Evolutionary conservation across 35 echinoderm and acorn worm species (phyloP).

Genomic region (Amphiura filiformis): DNA sequence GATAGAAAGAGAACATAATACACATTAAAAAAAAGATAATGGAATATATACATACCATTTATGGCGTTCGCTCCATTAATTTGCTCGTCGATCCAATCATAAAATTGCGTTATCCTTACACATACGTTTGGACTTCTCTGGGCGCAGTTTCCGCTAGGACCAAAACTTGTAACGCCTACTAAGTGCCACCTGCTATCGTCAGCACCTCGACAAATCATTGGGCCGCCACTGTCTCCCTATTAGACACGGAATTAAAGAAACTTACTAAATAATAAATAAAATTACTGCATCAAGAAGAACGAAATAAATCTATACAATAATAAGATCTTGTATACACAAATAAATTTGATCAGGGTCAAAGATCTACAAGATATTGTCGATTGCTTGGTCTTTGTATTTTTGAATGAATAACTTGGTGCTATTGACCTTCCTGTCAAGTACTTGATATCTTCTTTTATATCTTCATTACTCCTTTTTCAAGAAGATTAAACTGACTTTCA

Average conservation of each 20-base stretch:
- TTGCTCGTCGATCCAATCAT: neutral
- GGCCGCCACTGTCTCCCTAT: neutral
- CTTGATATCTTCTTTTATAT: too few species aligned
- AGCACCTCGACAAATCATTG: neutral
- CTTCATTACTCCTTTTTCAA: too few species aligned
- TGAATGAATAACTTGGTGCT: too few species aligned
- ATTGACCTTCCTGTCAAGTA: too few species aligned
- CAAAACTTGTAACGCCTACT: neutral
- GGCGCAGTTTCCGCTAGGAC: neutral
- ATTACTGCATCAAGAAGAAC: neutral
- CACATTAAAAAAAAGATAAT: neutral
- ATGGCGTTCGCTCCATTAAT: neutral
- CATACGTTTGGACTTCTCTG: neutral
- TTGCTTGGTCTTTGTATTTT: too few species aligned
- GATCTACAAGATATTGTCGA: too few species aligned
- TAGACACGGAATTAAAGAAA: too few species aligned
- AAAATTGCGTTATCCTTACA: neutral
- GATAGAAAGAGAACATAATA: neutral
- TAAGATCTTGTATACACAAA: too few species aligned
- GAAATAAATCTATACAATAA: too few species aligned
- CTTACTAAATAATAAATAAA: neutral
- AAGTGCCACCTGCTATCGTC: neutral
- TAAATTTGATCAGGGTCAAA: too few species aligned
- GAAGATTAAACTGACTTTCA: too few species aligned
- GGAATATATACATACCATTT: neutral